Conservation (phyloP, 92 coral and sea anemone species). For the Siderastrea siderea region DNA sequence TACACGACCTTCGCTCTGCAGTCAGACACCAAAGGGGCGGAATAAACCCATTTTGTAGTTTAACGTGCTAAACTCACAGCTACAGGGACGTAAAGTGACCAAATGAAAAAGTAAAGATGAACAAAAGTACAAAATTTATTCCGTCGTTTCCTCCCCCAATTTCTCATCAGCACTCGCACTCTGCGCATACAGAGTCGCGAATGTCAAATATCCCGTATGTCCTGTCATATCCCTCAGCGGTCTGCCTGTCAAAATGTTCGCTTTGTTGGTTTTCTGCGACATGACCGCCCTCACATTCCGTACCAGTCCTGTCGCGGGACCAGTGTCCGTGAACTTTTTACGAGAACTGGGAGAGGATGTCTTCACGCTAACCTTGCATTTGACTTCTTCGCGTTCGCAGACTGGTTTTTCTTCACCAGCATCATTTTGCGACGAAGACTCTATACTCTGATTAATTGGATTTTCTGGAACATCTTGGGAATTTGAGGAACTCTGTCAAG, state of each 20-base stretch:
- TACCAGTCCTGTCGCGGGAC: slow-evolving; percentile 39
- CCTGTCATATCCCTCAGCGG: slow-evolving; percentile 90
- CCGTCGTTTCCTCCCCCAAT: neutral
- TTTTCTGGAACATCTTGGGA: neutral
- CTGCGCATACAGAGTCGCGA: slow-evolving; percentile 82
- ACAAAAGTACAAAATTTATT: neutral
- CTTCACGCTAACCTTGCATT: neutral
- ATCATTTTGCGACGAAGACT: neutral
- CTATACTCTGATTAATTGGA: neutral
- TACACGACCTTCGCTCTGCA: no score
- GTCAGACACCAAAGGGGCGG: no score
- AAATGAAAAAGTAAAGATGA: neutral
- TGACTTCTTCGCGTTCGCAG: neutral
- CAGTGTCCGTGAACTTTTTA: slow-evolving; percentile 34
- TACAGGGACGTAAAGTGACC: no score
- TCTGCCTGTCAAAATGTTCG: slow-evolving; percentile 78
- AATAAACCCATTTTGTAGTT: no score
- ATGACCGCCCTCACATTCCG: slow-evolving; percentile 38
- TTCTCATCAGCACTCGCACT: neutral
- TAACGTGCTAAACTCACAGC: no score
- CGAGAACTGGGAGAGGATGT: slow-evolving; percentile 10
- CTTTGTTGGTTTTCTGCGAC: slow-evolving; percentile 68
- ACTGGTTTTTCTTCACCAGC: neutral
- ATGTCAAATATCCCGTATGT: slow-evolving; percentile 96
- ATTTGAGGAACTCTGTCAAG: neutral